phyloP scores from a whole-genome alignment of 53 echinoderm and acorn worm species.

The Holothuria leucospilota region DNA sequence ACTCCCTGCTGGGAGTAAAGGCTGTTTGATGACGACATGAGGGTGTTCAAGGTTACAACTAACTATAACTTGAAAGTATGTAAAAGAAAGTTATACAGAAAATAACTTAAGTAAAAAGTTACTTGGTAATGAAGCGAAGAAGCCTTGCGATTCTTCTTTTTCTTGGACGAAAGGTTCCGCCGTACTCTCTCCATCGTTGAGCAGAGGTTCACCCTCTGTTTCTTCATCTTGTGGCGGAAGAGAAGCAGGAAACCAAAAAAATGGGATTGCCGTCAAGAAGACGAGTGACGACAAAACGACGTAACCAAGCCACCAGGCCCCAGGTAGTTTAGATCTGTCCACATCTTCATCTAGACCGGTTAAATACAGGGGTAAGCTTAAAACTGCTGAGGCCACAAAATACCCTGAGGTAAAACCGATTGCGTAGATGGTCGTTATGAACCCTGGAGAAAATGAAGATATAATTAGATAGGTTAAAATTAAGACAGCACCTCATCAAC shows the following conservation, averaged over 20 bases:
- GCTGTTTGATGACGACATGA: too few species aligned
- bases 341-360: not conserved
- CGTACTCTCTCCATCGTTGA: not conserved
- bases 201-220: not conserved
- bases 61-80: too few species aligned
- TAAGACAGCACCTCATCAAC: not conserved
- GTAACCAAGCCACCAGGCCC: conserved; percentile 40
- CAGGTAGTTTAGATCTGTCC: conserved; percentile 3
- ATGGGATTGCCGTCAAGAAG: conserved; percentile 11
- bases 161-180: not conserved
- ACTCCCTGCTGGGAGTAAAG: too few species aligned
- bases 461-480: not conserved
- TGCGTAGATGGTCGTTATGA: conserved; percentile 8
- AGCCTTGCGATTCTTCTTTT: not conserved
- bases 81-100: too few species aligned
- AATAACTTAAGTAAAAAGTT: too few species aligned
- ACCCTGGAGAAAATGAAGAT: not conserved
- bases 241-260: conserved; percentile 13
- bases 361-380: not conserved
- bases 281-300: not conserved
- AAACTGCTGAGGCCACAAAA: not conserved
- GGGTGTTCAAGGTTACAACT: too few species aligned
- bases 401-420: conserved; percentile 18
- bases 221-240: not conserved
- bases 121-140: too few species aligned